phyloP scores from a whole-genome alignment of 2,797 vertebrate species.

The Fratercula arctica region DNA sequence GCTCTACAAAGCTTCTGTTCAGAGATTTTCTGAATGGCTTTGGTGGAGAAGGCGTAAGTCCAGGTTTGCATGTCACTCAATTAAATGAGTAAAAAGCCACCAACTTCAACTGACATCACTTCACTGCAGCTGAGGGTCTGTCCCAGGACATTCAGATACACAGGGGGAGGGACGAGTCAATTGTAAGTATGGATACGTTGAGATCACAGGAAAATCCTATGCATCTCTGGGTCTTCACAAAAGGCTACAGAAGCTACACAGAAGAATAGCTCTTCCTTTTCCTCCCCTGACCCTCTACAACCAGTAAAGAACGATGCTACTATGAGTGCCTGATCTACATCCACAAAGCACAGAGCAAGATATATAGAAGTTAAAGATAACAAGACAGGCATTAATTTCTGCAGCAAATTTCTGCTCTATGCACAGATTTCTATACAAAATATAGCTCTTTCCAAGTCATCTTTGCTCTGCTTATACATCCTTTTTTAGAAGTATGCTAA shows the following conservation, averaged over 20 bases:
- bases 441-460: neutral
- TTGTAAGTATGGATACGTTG: neutral
- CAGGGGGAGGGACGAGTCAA: neutral
- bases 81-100: neutral
- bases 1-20: neutral
- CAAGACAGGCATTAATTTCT: neutral
- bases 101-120: neutral
- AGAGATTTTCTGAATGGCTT: neutral
- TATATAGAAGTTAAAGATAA: neutral
- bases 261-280: slow-evolving; percentile 47
- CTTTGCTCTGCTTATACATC: neutral
- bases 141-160: neutral
- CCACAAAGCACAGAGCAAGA: neutral
- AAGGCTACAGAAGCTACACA: slow-evolving; percentile 27
- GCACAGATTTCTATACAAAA: neutral
- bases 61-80: neutral
- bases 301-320: neutral
- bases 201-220: slow-evolving; percentile 17
- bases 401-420: neutral
- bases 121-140: neutral
- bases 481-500: neutral
- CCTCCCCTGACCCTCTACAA: neutral
- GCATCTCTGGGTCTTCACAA: slow-evolving; percentile 17
- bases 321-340: neutral
- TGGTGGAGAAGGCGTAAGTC: neutral